phyloP scores from a whole-genome alignment of 1,140 invertebrate genomes.

The Drosophila ambigua region DNA sequence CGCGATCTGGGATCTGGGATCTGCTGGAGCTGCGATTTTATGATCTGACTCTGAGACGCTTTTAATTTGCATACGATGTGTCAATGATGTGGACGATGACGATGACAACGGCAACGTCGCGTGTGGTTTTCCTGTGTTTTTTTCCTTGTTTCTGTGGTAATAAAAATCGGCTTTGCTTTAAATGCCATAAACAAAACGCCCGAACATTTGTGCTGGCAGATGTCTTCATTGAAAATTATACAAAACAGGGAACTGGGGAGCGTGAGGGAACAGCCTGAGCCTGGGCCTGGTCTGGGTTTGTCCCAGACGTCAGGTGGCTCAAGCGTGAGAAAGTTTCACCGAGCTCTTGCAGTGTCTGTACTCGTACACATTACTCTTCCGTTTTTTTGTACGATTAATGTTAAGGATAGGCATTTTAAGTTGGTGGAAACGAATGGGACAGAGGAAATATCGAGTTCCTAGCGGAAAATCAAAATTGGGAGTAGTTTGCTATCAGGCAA shows the following conservation, averaged over 20 bases:
- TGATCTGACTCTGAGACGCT: slow-evolving; percentile 61
- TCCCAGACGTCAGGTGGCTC: slow-evolving; percentile 69
- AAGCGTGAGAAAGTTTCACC: slow-evolving; percentile 73
- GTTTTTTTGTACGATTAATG: not conserved
- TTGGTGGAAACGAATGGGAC: too few relatives aligned
- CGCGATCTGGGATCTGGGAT: slow-evolving; percentile 14
- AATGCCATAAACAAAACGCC: slow-evolving; percentile 82
- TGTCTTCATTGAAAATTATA: slow-evolving; percentile 83
- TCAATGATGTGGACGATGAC: slow-evolving; percentile 74
- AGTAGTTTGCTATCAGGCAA: too few relatives aligned
- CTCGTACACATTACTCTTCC: not conserved
- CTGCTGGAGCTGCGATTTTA: slow-evolving; percentile 44
- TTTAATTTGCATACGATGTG: slow-evolving; percentile 82
- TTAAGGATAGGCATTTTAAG: too few relatives aligned
- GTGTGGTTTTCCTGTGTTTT: slow-evolving; percentile 61
- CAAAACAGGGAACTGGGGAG: slow-evolving; percentile 26
- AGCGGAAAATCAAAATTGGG: too few relatives aligned
- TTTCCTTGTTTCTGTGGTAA: slow-evolving; percentile 69
- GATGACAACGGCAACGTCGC: slow-evolving; percentile 60
- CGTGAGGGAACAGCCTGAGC: not conserved
- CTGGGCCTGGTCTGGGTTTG: slow-evolving; percentile 4
- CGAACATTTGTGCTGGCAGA: slow-evolving; percentile 82
- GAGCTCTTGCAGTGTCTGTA: slow-evolving; percentile 6
- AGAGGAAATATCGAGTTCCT: too few relatives aligned
- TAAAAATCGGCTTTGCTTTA: slow-evolving; percentile 83